Evolutionary conservation across 1,140 invertebrate genomes (phyloP).

Genomic region (Drosophila ercepeae): DNA sequence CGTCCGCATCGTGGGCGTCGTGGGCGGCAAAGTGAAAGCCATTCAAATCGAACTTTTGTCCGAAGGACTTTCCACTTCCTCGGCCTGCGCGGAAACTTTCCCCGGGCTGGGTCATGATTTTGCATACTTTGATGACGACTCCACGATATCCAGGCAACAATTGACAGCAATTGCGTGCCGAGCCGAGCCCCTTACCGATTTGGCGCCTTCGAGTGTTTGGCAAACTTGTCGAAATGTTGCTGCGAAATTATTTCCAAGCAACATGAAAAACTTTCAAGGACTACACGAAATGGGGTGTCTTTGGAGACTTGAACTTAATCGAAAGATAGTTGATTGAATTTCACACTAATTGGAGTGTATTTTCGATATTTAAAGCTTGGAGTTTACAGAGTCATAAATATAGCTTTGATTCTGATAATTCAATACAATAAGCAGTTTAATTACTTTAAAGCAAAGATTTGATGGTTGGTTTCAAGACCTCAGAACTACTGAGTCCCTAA

Average conservation of each 20-base stretch:
- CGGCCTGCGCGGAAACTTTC: constrained; percentile 1
- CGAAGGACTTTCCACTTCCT: constrained; percentile 33
- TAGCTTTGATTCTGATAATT: no score
- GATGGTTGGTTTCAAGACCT: no score
- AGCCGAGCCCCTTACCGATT: constrained; percentile 8
- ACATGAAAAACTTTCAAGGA: constrained; percentile 47
- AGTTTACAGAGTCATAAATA: no score
- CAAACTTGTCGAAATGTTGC: constrained; percentile 57
- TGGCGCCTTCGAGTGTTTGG: constrained; percentile 41
- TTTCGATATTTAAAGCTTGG: neutral
- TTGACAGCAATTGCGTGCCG: constrained; percentile 68
- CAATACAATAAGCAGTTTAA: no score
- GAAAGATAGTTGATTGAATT: constrained; percentile 48
- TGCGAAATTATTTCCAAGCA: constrained; percentile 53
- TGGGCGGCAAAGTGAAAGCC: constrained; percentile 4
- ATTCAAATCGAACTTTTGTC: constrained; percentile 21
- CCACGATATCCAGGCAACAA: constrained; percentile 54
- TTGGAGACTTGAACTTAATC: neutral
- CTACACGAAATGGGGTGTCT: constrained; percentile 12
- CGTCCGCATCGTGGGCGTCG: constrained; percentile 7
- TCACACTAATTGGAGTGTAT: constrained; percentile 20
- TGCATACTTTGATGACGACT: constrained; percentile 46
- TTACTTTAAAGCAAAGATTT: no score
- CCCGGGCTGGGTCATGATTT: constrained; percentile 55
- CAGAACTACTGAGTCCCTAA: no score